A percentile compares a stretch with the other conserved stretches of the same genome.
phyloP scores from a whole-genome alignment of 2,888 invertebrate genomes.

The Rambutsinella grinnellia region DNA sequence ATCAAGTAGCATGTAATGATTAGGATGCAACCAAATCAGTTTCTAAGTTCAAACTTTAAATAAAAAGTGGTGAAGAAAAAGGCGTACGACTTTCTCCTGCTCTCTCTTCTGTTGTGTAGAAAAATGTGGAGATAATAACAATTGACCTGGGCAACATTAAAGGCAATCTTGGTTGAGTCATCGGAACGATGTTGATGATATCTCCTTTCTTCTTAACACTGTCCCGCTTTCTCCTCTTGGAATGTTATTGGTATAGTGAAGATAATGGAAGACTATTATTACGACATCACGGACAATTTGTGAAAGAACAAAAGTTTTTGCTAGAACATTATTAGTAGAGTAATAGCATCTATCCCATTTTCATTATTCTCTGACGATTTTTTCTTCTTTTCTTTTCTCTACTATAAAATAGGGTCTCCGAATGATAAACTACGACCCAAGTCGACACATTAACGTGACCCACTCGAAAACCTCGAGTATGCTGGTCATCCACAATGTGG shows the following conservation, averaged over 20 bases:
- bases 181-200: no score
- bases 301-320: slow-evolving; percentile 19
- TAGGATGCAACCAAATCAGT: no score
- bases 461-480: slow-evolving; percentile 89
- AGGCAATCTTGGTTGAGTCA: no score
- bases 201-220: not conserved
- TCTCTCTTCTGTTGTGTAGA: no score
- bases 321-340: no score
- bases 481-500: slow-evolving; percentile 85
- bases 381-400: no score
- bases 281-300: slow-evolving; percentile 25
- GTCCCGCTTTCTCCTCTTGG: not conserved
- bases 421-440: slow-evolving; percentile 90
- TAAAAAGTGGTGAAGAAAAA: no score
- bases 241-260: not conserved
- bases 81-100: no score
- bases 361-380: no score
- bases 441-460: slow-evolving; percentile 83
- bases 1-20: no score
- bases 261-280: not conserved
- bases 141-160: slow-evolving; percentile 23
- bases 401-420: slow-evolving; percentile 73
- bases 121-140: slow-evolving; percentile 19
- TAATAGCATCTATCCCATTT: no score
- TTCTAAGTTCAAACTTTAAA: no score